Evolutionary conservation across 2,888 invertebrate genomes (phyloP).

Genomic region (Linnaemya vulpina): DNA sequence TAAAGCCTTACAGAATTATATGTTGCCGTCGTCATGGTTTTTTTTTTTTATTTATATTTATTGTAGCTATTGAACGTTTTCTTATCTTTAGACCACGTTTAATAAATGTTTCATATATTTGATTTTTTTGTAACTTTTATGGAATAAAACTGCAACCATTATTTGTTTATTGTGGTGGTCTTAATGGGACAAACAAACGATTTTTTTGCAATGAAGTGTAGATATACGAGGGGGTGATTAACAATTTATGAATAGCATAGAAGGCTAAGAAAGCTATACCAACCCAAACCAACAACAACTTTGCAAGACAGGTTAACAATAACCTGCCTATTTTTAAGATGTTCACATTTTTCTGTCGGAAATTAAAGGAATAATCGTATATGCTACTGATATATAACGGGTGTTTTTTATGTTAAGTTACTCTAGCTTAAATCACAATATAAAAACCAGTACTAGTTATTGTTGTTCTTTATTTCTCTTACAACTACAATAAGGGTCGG

Average conservation of each 20-base stretch:
- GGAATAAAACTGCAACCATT: slow-evolving; percentile 56
- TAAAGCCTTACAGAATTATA: background rate
- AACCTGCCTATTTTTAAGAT: too few relatives aligned
- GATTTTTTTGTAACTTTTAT: slow-evolving; percentile 29
- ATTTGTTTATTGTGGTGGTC: slow-evolving; percentile 56
- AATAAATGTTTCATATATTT: slow-evolving; percentile 59
- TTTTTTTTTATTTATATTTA: background rate
- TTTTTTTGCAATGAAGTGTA: background rate
- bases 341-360: too few relatives aligned
- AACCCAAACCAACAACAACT: too few relatives aligned
- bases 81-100: slow-evolving; percentile 65
- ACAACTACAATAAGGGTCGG: too few relatives aligned
- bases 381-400: too few relatives aligned
- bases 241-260: background rate
- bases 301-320: too few relatives aligned
- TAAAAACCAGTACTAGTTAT: too few relatives aligned
- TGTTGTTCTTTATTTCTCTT: too few relatives aligned
- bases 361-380: too few relatives aligned
- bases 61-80: slow-evolving; percentile 8
- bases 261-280: too few relatives aligned
- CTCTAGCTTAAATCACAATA: too few relatives aligned
- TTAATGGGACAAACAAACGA: slow-evolving; percentile 60
- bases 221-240: background rate
- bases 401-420: too few relatives aligned
- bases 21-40: slow-evolving; percentile 26